Evolutionary conservation across 2,113 vertebrate species (phyloP), one percentile per base, ranked within the genome.

Genomic region (Lota lota): DNA sequence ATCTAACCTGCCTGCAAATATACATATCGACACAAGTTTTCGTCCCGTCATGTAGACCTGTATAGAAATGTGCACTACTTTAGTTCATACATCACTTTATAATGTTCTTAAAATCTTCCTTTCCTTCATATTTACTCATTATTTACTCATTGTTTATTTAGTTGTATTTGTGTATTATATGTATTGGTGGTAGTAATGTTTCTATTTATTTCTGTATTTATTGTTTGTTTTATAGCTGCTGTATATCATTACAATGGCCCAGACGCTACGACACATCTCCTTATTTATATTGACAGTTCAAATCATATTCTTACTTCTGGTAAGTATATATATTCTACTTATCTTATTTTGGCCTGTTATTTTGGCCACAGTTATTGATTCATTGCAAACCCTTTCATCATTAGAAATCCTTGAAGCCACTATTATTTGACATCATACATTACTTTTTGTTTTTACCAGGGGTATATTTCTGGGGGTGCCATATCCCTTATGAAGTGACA

Each of bases 241-340:
- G 73, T 17, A 60, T 33, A 69, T 71, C 74, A 47, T 47, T 47
- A 86, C 74, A 72, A 93, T 92, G 91, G 68, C 83, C 65, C 33
- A 67, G 78, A 75, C 75, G 54, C 69, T 73, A 63, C 73, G 67
- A 1, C 72, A 75, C 68, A 69, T 64, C 69, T 5, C 82, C 61
- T 73, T 79, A 14, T 63, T 81, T 22, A 36, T 88, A 40, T 71
- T 90, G 19, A 77, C 75, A 1, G 64, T 83, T 58, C 81, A 90
- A 18, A 15, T 88, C 33, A 70, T 90, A 57, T 77, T 28, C 14
- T 84, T 80, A 59, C 24, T 74, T 60, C 77, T 89, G 88, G 92
- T 92, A 83, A 73, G 90, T 74, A 8, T 16, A 5, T 36, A n/a
- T 24, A 5, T 22, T 50, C 14, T 21, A 1, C 2, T 22, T 20